Conservation (phyloP, 1,140 invertebrate species). For the Scaptodrosophila lebanonensis region DNA sequence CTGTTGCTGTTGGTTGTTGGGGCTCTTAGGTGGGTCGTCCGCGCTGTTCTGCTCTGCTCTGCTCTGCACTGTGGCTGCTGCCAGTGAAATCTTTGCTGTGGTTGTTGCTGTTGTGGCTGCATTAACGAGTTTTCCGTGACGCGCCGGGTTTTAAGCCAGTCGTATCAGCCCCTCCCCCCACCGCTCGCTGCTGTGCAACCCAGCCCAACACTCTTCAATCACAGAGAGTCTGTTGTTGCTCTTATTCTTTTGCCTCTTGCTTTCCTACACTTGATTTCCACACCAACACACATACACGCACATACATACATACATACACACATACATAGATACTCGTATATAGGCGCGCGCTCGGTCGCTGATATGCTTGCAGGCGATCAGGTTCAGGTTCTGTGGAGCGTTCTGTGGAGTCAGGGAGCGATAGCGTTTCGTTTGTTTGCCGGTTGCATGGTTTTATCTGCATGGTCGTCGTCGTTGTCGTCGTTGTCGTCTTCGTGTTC, state of each 20-base stretch:
- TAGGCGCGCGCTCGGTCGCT: conserved; percentile 1
- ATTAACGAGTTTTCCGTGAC: conserved; percentile 73
- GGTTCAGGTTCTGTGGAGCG: conserved; percentile 49
- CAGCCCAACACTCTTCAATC: too few relatives aligned
- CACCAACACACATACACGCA: conserved; percentile 29
- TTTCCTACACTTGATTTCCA: conserved; percentile 69
- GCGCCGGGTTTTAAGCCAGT: conserved; percentile 23
- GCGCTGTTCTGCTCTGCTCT: neutral
- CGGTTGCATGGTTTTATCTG: conserved; percentile 62
- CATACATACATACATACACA: neutral
- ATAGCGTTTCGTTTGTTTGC: conserved; percentile 36
- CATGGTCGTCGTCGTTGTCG: conserved; percentile 18
- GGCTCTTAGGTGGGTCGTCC: conserved; percentile 59
- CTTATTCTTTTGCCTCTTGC: conserved; percentile 62
- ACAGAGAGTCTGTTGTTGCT: conserved; percentile 52
- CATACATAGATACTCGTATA: neutral
- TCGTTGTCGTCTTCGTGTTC: neutral
- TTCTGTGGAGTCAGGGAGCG: neutral
- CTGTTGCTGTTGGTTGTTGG: conserved; percentile 9
- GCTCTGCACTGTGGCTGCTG: conserved; percentile 24
- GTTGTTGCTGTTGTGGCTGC: too few relatives aligned
- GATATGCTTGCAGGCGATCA: conserved; percentile 64
- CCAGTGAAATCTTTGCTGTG: conserved; percentile 66
- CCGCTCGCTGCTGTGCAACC: too few relatives aligned
- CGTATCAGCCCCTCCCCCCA: conserved; percentile 8